These are phyloP conservation scores for Siphlonurus alternatus DNA, from an alignment of 2,888 invertebrate genomes.

Conservation along the genomic window DNA sequence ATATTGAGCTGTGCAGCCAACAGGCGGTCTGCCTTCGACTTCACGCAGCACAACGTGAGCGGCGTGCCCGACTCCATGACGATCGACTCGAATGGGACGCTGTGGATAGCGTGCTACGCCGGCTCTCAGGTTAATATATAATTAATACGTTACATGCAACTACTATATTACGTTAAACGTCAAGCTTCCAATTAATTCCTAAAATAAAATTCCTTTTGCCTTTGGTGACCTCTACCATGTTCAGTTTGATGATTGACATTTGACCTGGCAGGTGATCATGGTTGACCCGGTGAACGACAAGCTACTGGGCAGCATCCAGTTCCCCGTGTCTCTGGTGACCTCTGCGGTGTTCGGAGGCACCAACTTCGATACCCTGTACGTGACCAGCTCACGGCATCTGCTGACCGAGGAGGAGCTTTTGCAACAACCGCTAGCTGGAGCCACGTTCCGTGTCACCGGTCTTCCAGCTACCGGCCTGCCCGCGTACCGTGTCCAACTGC, in stretches of 20 bases:
- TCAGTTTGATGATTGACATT: too few relatives aligned
- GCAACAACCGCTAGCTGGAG: slow-evolving; percentile 32
- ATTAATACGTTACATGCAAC: too few relatives aligned
- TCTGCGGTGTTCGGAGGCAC: slow-evolving; percentile 54
- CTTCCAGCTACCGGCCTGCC: slow-evolving; percentile 35
- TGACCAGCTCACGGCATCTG: slow-evolving; percentile 38
- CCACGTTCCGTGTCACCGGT: slow-evolving; percentile 40
- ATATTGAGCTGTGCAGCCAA: too few relatives aligned
- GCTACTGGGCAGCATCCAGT: slow-evolving; percentile 34
- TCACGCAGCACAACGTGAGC: slow-evolving; percentile 15
- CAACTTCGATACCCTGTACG: slow-evolving; percentile 43
- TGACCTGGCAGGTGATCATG: slow-evolving; percentile 43
- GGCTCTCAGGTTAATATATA: slow-evolving; percentile 39
- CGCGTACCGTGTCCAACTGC: slow-evolving; percentile 14
- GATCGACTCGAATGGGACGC: slow-evolving; percentile 27
- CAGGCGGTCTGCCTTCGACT: slow-evolving; percentile 17
- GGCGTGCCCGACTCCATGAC: slow-evolving; percentile 24
- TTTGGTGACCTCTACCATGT: too few relatives aligned
- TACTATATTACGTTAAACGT: too few relatives aligned
- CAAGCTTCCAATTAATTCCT: too few relatives aligned
- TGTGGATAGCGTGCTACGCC: slow-evolving; percentile 46
- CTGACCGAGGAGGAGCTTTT: slow-evolving; percentile 30
- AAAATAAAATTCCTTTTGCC: too few relatives aligned
- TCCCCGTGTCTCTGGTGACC: slow-evolving; percentile 43
- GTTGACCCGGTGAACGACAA: slow-evolving; percentile 37